Conservation (phyloP, 2,797 vertebrate species). For the Enteromius mattozi region DNA sequence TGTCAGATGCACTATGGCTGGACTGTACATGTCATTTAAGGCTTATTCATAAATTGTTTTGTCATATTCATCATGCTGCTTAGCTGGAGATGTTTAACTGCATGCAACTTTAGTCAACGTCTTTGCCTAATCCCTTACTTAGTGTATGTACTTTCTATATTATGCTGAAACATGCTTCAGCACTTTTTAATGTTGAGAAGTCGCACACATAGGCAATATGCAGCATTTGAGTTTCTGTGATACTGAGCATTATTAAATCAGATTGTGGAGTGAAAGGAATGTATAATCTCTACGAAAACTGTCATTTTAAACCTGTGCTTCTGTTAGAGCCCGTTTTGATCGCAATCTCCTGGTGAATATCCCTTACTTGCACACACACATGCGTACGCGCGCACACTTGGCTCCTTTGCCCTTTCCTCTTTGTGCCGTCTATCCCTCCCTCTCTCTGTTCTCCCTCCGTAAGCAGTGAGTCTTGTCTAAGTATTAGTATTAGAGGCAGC, state of each 20-base stretch:
- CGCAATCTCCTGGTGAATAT: slow-evolving; percentile 60
- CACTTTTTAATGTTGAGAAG: slow-evolving; percentile 50
- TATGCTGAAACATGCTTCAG: slow-evolving; percentile 53
- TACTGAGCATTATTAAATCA: slow-evolving; percentile 60
- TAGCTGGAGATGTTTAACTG: neutral
- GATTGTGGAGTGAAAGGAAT: slow-evolving; percentile 58
- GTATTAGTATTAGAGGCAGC: slow-evolving; percentile 83
- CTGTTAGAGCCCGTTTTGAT: slow-evolving; percentile 58
- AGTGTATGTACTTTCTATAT: slow-evolving; percentile 27
- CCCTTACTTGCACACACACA: slow-evolving; percentile 51
- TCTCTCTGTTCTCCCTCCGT: slow-evolving; percentile 60
- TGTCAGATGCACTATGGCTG: too few relatives aligned
- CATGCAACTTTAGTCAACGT: neutral
- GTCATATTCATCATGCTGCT: neutral
- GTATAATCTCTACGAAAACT: slow-evolving; percentile 59
- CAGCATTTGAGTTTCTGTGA: slow-evolving; percentile 51
- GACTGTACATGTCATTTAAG: neutral
- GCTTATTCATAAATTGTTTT: neutral
- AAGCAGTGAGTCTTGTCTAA: slow-evolving; percentile 74
- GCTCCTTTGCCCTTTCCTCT: slow-evolving; percentile 58
- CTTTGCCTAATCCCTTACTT: neutral
- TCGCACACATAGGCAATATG: slow-evolving; percentile 51
- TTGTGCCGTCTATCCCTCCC: slow-evolving; percentile 41
- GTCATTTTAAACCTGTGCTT: slow-evolving; percentile 65
- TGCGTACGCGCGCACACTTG: slow-evolving; percentile 33